Base-by-base conservation (phyloP, 1,140 invertebrate genomes). In the Bradysia coprophila region DNA sequence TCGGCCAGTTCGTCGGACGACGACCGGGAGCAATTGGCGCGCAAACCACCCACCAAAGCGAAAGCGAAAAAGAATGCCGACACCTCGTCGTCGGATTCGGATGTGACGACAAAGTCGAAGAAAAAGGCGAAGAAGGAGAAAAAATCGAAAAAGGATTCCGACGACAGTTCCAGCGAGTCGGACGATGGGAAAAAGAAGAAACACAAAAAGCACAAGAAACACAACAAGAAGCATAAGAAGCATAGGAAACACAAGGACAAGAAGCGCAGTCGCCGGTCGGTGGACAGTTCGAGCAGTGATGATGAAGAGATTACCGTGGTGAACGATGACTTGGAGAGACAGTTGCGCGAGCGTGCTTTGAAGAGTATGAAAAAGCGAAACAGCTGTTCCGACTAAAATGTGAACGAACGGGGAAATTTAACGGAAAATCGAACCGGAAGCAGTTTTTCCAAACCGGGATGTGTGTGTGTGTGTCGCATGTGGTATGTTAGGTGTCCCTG, bases 341-440 rank as follows among this genome's bases (percentile, higher is more conserved):
- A 82, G 61, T 66, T 91, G 46, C 69, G 87, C n/a, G 85, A 90
- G 59, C 76, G 83, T 49, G 87, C 86, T 23, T 63, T 91, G 11
- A 72, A 71, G 48, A 72, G 69, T 2, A 72, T 72, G 69, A 72
- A 72, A 41, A 69, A 70, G 42, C 65, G 66, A 49, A 63, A 39
- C 16, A 39, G 36, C 36, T 20, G 18, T 38, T 18, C 36, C 21
- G 24, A 28, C 13, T 28, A 28, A 28, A n/a, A n/a, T n/a, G n/a
- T n/a, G n/a, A n/a, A n/a, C n/a, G n/a, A n/a, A n/a, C n/a, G n/a
- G n/a, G n/a, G n/a, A n/a, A n/a, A n/a, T n/a, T n/a, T n/a, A n/a
- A n/a, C n/a, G n/a, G n/a, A n/a, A n/a, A n/a, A n/a, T n/a, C n/a
- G n/a, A n/a, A n/a, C n/a, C n/a, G n/a, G n/a, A n/a, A n/a, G n/a